phyloP scores from a whole-genome alignment of 2,888 invertebrate species.

The Drymonia ruficornis region DNA sequence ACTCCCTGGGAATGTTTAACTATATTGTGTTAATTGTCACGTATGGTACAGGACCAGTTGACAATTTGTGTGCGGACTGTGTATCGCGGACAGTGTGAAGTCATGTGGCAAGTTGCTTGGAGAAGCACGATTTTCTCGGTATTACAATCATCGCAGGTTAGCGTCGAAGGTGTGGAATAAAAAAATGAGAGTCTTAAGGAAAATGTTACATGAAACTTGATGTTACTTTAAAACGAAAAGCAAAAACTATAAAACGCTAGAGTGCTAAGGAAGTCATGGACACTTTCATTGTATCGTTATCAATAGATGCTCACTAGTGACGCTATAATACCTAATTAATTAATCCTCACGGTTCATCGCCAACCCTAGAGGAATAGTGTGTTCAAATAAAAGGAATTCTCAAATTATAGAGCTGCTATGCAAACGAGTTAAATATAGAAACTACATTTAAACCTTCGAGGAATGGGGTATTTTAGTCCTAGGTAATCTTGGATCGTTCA shows the following conservation, averaged over 20 bases:
- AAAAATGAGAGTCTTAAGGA: background rate
- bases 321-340: background rate
- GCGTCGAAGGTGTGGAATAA: background rate
- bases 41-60: background rate
- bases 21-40: constrained; percentile 1
- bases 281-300: background rate
- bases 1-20: constrained; percentile 2
- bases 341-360: constrained; percentile 5
- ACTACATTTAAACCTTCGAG: constrained; percentile 31
- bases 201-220: no score
- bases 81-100: background rate
- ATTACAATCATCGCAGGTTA: background rate
- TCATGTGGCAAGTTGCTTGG: background rate
- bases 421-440: constrained; percentile 44
- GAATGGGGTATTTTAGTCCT: constrained; percentile 35
- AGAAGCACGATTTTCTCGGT: background rate
- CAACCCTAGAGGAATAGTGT: constrained; percentile 28
- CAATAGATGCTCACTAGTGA: background rate
- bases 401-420: constrained; percentile 45
- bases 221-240: no score
- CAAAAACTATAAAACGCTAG: no score
- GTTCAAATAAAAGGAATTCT: constrained; percentile 40
- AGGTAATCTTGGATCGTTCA: constrained; percentile 2
- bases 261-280: no score
- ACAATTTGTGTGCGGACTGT: background rate